Conservation (phyloP, 2,797 vertebrate genomes). For the Microchirus variegatus region DNA sequence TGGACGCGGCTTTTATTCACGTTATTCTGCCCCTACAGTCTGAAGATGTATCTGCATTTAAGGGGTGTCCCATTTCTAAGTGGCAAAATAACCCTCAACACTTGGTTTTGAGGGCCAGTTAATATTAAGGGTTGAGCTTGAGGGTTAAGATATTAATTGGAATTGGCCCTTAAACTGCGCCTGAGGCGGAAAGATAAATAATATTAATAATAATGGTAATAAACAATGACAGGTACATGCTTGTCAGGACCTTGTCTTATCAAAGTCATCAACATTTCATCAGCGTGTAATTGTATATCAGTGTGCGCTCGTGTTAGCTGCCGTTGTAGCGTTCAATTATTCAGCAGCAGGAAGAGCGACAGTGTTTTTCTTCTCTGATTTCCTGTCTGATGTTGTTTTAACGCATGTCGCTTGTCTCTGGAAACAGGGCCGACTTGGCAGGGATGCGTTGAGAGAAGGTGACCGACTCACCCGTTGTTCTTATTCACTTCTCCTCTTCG, state of each 20-base stretch:
- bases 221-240: slow-evolving; percentile 12
- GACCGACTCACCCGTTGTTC: slow-evolving; percentile 19
- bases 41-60: too few species aligned
- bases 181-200: neutral
- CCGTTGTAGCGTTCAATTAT: slow-evolving; percentile 69
- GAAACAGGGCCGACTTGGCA: slow-evolving; percentile 36
- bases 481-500: slow-evolving; percentile 13
- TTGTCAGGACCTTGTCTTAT: slow-evolving; percentile 43
- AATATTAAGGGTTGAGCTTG: too few species aligned
- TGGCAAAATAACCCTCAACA: too few species aligned
- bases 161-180: too few species aligned
- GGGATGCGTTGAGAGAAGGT: neutral
- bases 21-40: too few species aligned
- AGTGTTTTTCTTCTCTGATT: slow-evolving; percentile 59
- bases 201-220: too few species aligned
- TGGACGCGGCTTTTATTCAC: too few species aligned
- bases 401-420: slow-evolving; percentile 51
- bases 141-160: too few species aligned
- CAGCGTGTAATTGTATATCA: slow-evolving; percentile 55
- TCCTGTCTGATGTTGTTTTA: slow-evolving; percentile 51
- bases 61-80: too few species aligned
- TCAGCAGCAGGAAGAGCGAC: slow-evolving; percentile 61
- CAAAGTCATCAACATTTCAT: slow-evolving; percentile 46
- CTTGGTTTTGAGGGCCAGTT: too few species aligned
- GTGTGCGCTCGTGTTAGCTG: slow-evolving; percentile 21